phyloP scores from a whole-genome alignment of 1,140 invertebrate genomes.

The Trialeurodes vaporariorum region DNA sequence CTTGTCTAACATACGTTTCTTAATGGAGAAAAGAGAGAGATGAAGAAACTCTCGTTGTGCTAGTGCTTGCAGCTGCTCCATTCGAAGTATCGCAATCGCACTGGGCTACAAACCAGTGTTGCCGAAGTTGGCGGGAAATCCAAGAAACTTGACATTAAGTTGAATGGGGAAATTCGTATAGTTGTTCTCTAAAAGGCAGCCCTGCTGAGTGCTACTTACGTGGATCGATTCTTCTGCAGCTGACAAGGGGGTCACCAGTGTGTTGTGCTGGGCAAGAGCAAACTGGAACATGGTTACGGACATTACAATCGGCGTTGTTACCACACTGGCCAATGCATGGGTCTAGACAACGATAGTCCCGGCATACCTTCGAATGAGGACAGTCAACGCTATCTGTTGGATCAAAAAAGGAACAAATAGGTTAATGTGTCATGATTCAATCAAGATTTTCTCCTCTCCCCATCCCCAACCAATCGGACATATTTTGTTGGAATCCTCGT shows the following conservation, averaged over 20 bases:
- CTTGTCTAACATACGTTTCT: too few relatives aligned
- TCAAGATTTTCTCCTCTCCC: not conserved
- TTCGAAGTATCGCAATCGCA: not conserved
- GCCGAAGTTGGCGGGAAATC: not conserved
- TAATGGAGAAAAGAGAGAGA: too few relatives aligned
- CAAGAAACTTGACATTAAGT: not conserved
- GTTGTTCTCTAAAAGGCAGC: too few relatives aligned
- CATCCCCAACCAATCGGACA: not conserved
- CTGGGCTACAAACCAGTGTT: not conserved
- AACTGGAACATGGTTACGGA: slow-evolving; percentile 33
- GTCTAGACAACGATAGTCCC: slow-evolving; percentile 37
- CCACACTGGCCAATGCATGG: slow-evolving; percentile 37
- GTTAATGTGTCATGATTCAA: not conserved
- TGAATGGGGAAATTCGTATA: too few relatives aligned
- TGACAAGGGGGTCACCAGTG: slow-evolving; percentile 40
- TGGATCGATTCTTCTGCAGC: slow-evolving; percentile 47
- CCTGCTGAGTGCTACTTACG: too few relatives aligned
- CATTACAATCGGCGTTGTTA: slow-evolving; percentile 35
- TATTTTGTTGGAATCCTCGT: not conserved
- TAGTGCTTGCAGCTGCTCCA: not conserved
- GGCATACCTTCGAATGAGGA: slow-evolving; percentile 35
- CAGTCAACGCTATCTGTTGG: slow-evolving; percentile 36
- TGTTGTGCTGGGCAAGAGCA: slow-evolving; percentile 33
- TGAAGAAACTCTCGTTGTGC: not conserved
- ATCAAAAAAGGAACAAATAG: not conserved